Evolutionary conservation across 2,113 vertebrate genomes (phyloP).

Genomic region (Marmota monax): DNA sequence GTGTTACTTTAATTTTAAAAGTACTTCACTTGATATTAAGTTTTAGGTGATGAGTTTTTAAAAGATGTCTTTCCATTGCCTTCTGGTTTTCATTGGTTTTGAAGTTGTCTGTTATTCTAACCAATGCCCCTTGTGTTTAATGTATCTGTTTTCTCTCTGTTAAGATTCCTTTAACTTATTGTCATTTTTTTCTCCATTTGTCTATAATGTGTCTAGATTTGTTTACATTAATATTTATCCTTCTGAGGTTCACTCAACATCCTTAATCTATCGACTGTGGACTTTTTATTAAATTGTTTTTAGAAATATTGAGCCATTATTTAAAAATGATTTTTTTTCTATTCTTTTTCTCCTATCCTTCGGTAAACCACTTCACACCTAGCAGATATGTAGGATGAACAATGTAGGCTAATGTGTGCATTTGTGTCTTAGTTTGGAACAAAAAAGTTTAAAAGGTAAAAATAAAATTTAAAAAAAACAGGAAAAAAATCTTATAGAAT

Average conservation of each 20-base stretch:
- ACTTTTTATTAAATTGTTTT: constrained; percentile 21
- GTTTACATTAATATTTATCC: background rate
- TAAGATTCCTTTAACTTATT: background rate
- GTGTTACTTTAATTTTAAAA: constrained; percentile 37
- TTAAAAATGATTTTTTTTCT: constrained; percentile 19
- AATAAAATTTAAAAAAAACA: no score
- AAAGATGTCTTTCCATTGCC: background rate
- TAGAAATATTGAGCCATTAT: constrained; percentile 18
- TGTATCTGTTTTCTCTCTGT: background rate
- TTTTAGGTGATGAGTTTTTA: background rate
- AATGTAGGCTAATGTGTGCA: no score
- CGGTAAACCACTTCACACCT: background rate
- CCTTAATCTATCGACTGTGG: background rate
- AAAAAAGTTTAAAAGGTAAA: no score
- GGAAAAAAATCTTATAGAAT: no score
- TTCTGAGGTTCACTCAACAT: background rate
- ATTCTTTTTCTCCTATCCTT: background rate
- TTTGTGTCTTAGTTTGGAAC: no score
- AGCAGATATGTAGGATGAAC: no score
- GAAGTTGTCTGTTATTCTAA: background rate
- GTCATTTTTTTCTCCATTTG: background rate
- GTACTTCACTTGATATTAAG: constrained; percentile 13
- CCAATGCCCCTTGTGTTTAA: background rate
- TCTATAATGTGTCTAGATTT: background rate
- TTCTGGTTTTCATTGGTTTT: background rate